Conservation (phyloP, 1,140 invertebrate species). For the Brachionus manjavacas region DNA sequence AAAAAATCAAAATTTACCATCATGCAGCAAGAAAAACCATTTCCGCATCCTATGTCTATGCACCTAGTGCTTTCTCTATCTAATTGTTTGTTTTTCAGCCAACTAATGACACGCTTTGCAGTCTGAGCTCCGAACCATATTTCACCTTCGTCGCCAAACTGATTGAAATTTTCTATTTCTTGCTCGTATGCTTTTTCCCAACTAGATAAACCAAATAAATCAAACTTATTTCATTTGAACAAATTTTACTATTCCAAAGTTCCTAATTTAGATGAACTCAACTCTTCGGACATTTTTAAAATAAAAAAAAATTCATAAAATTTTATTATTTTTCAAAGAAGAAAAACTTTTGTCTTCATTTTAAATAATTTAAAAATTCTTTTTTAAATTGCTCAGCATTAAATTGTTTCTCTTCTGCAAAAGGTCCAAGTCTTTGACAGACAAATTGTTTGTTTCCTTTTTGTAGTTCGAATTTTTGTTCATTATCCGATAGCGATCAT, state of each 20-base stretch:
- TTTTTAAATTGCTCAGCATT: background rate
- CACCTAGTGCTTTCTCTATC: slow-evolving; percentile 8
- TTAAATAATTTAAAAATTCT: background rate
- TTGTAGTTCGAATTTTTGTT: background rate
- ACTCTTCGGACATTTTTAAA: slow-evolving; percentile 50
- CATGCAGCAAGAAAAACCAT: slow-evolving; percentile 36
- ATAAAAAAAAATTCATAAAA: background rate
- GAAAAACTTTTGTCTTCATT: background rate
- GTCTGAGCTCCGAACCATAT: slow-evolving; percentile 41
- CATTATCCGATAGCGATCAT: background rate
- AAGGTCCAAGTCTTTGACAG: background rate
- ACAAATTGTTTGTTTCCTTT: background rate
- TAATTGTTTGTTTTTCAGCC: background rate
- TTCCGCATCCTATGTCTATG: slow-evolving; percentile 43
- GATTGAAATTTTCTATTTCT: slow-evolving; percentile 43
- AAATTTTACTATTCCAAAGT: slow-evolving; percentile 44
- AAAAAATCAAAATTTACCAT: background rate
- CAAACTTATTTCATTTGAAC: background rate
- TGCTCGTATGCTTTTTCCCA: slow-evolving; percentile 42
- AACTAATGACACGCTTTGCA: slow-evolving; percentile 23
- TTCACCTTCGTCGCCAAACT: slow-evolving; percentile 44
- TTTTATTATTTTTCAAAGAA: background rate
- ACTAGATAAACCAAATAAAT: background rate
- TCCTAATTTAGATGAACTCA: slow-evolving; percentile 40
- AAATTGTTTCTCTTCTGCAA: background rate